Conservation (phyloP, 2,113 vertebrate genomes). For the Gallinago undulata region DNA sequence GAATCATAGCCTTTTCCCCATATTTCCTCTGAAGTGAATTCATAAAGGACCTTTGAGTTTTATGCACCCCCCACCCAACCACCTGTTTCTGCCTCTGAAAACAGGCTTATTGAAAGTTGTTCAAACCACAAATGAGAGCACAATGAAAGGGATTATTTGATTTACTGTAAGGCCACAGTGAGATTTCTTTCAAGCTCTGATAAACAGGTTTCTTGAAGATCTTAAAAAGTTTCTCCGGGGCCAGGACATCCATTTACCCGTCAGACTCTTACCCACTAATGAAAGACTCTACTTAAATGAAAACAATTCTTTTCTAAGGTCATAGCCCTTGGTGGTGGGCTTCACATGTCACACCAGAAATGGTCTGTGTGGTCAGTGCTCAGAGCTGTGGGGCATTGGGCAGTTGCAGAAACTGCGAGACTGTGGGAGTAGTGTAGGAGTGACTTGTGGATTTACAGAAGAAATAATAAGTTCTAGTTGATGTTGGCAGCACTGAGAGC, state of each 20-base stretch:
- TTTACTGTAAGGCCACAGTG: constrained; percentile 47
- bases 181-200: constrained; percentile 55
- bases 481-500: background rate
- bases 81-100: constrained; percentile 46
- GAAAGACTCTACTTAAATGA: constrained; percentile 56
- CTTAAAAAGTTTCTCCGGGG: constrained; percentile 30
- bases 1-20: background rate
- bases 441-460: background rate
- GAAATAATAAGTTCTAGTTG: background rate
- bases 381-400: background rate
- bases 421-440: background rate
- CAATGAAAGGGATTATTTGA: constrained; percentile 39
- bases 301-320: constrained; percentile 32
- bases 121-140: constrained; percentile 61
- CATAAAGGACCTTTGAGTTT: constrained; percentile 1
- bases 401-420: background rate
- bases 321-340: background rate
- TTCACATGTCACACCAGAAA: background rate
- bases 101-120: constrained; percentile 41
- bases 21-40: constrained; percentile 2
- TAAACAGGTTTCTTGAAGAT: constrained; percentile 43
- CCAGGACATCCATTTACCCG: constrained; percentile 52
- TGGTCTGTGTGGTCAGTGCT: background rate
- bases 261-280: constrained; percentile 42
- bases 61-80: background rate